A percentile compares a stretch with the other conserved stretches of the same genome.
phyloP scores from a whole-genome alignment of 1,140 invertebrate species.

The Scaptomyza pallida region DNA sequence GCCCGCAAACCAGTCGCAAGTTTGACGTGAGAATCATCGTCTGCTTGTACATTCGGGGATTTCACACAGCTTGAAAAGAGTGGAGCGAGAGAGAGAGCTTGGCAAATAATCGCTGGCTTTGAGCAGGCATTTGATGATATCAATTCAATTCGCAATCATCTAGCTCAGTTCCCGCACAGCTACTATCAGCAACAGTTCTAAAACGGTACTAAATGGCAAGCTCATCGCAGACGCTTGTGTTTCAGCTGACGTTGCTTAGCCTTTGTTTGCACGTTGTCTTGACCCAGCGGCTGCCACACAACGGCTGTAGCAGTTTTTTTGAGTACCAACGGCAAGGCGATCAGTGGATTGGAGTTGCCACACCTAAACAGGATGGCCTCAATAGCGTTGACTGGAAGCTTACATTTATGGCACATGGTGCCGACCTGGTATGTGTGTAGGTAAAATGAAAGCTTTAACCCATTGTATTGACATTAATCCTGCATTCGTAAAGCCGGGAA shows the following conservation, averaged over 20 bases:
- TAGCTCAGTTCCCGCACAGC: conserved; percentile 43
- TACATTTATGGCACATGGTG: conserved; percentile 36
- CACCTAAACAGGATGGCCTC: conserved; percentile 38
- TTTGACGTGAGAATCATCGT: neutral
- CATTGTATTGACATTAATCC: neutral
- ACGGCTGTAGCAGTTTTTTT: conserved; percentile 41
- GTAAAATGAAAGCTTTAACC: neutral
- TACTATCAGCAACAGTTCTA: conserved; percentile 46
- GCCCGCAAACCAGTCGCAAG: conserved; percentile 39
- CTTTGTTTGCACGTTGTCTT: conserved; percentile 30
- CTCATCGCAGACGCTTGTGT: no score
- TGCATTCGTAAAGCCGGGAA: conserved; percentile 22
- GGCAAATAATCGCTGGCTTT: neutral
- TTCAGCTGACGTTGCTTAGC: conserved; percentile 25
- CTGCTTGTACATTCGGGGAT: neutral
- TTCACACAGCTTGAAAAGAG: no score
- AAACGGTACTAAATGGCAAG: conserved; percentile 37
- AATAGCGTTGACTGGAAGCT: conserved; percentile 43
- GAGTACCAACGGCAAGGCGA: conserved; percentile 20
- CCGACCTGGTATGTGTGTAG: conserved; percentile 19
- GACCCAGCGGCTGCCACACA: conserved; percentile 36
- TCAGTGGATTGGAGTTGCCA: conserved; percentile 47
- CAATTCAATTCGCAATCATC: neutral
- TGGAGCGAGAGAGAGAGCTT: conserved; percentile 20
- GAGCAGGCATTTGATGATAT: conserved; percentile 10